Evolutionary conservation across 2,888 invertebrate species (phyloP).

Genomic region (Lydus trimaculatus): DNA sequence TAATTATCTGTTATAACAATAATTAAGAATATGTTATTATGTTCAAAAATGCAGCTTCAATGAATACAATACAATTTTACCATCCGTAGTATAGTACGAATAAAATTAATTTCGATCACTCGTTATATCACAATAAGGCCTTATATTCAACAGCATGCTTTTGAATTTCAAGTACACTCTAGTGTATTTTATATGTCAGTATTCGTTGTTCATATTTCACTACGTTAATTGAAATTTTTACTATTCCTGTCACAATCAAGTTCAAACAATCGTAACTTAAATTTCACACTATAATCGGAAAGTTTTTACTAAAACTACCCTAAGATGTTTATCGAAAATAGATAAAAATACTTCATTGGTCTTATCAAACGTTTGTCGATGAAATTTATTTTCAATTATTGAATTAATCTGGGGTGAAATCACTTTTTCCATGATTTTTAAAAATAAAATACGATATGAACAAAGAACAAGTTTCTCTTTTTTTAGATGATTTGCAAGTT

Average conservation of each 20-base stretch:
- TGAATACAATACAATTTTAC: slow-evolving; percentile 2
- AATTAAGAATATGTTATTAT: neutral
- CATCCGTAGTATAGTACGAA: neutral
- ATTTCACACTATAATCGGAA: neutral
- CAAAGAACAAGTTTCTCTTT: neutral
- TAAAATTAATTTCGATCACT: slow-evolving; percentile 3
- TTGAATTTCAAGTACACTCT: neutral
- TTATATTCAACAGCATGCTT: neutral
- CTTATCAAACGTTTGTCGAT: neutral
- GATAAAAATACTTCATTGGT: neutral
- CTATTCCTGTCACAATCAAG: neutral
- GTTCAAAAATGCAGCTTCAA: neutral
- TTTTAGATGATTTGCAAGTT: slow-evolving; percentile 3
- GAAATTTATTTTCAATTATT: neutral
- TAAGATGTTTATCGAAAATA: neutral
- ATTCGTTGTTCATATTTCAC: slow-evolving; percentile 3
- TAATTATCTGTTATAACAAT: neutral
- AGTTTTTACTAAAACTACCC: neutral
- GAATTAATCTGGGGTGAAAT: neutral
- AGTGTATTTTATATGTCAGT: slow-evolving; percentile 4
- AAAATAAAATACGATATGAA: neutral
- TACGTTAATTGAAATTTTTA: neutral
- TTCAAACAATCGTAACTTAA: neutral
- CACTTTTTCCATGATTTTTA: neutral
- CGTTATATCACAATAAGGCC: neutral